Base-by-base conservation (phyloP, 2,888 invertebrate genomes). In the Ormyrus pomaceus region DNA sequence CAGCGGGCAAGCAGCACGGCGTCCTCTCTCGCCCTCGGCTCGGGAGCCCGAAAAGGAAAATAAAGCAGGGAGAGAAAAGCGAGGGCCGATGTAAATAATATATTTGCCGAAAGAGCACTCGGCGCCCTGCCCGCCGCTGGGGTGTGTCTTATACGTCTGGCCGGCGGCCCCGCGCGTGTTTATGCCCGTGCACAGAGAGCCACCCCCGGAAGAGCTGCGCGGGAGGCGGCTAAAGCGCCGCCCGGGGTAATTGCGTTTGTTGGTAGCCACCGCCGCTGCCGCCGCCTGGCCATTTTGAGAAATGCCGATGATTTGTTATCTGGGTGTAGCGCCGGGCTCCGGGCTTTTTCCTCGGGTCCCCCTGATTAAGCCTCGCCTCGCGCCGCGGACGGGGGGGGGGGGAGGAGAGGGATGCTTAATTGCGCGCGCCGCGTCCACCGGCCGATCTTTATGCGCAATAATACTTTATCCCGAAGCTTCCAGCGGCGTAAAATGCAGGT, bases 261-360 rank as follows among this genome's bases (percentile, higher is more conserved):
- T 77, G 82, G 77, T 79, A 80, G 48, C 69, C 19, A 8, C 6
- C 50, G 50, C 48, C 6, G 11, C 6, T 56, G 19, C 19, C 6
- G 69, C 45, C 75, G 65, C 53, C 81, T 70, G 83, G 83, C 79
- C 77, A 77, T 84, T 86, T 85, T 85, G 84, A 85, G 83, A 86
- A 86, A 85, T 84, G 83, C 82, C 84, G 83, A 86, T 86, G 85
- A 86, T 86, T 86, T 85, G 84, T 86, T 85, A 84, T 85, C 85
- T 77, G 61, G 79, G 1, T 1, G 19, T 34, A 10, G 1, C 53
- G 45, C 51, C 55, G n/a, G 53, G 7, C 13, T 45, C 45, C 50
- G 6, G 11, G 45, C 13, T 7, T 34, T 10, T 79, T 74, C 59
- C 59, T 11, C 61, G 13, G 34, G 34, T 34, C 68, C 58, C 58